These are phyloP conservation scores for Alectoris magna DNA, from an alignment of 2,797 vertebrate genomes.

Conservation along the genomic window DNA sequence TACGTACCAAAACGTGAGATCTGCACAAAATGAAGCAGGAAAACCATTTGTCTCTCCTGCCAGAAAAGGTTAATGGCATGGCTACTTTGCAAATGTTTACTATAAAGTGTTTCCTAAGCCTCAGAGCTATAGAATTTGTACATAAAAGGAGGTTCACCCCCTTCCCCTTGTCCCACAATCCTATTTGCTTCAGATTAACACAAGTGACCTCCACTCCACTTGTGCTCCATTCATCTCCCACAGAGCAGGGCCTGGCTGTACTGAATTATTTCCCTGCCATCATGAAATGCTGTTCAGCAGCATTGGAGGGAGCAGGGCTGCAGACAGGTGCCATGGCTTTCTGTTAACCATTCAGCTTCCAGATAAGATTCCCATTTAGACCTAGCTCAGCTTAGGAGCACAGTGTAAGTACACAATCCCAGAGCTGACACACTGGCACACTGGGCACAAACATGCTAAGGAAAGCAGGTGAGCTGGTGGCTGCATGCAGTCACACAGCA, in stretches of 20 bases:
- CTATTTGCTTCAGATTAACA: conserved; percentile 68
- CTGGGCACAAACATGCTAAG: not conserved
- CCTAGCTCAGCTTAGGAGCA: not conserved
- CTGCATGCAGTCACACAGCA: not conserved
- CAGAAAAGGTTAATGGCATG: not conserved
- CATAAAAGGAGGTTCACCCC: conserved; percentile 40
- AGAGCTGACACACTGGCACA: not conserved
- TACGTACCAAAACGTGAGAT: not conserved
- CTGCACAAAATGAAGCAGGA: conserved; percentile 42
- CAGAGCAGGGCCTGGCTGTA: not conserved
- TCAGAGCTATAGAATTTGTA: conserved; percentile 55
- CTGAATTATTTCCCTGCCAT: conserved; percentile 59
- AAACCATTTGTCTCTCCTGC: conserved; percentile 22
- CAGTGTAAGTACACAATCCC: not conserved
- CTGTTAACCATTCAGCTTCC: conserved; percentile 37
- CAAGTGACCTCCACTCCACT: conserved; percentile 53
- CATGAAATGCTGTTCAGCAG: conserved; percentile 56
- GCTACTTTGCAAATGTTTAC: conserved; percentile 56
- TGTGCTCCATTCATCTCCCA: conserved; percentile 38
- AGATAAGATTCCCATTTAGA: not conserved
- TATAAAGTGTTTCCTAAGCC: conserved; percentile 48
- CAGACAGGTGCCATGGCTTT: conserved; percentile 20
- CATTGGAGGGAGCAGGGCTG: conserved; percentile 38
- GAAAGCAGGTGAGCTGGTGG: not conserved
- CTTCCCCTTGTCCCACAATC: conserved; percentile 33